Conservation (phyloP, 2,797 vertebrate species). For the Florisuga fusca region DNA sequence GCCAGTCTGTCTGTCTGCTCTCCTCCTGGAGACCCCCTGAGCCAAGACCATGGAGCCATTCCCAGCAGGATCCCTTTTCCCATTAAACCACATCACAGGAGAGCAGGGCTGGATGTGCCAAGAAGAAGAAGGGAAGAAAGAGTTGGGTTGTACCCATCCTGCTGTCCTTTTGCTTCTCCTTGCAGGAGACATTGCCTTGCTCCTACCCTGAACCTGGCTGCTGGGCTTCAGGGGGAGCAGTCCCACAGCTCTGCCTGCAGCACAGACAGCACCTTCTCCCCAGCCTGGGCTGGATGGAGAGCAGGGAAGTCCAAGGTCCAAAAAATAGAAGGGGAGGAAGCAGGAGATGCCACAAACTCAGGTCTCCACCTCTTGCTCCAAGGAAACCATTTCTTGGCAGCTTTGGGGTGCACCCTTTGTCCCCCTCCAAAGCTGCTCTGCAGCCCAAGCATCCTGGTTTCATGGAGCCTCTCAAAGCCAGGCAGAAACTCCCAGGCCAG, state of each 20-base stretch:
- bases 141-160: background rate
- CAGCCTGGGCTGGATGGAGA: background rate
- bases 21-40: background rate
- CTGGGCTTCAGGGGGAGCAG: background rate
- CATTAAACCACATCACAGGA: background rate
- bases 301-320: background rate
- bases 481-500: background rate
- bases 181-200: background rate
- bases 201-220: background rate
- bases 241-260: background rate
- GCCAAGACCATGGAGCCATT: background rate
- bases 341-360: background rate
- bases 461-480: background rate
- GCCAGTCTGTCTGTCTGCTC: background rate
- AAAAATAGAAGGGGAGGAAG: background rate
- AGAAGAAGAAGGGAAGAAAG: background rate
- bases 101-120: background rate
- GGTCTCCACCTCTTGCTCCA: background rate
- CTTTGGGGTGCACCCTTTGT: background rate
- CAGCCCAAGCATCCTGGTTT: background rate
- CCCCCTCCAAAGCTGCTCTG: background rate
- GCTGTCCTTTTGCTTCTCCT: background rate
- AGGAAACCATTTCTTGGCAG: slow-evolving; percentile 23
- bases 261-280: background rate
- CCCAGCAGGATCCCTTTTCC: background rate